Percentiles rank a stretch among this genome's conserved stretches.
Conservation (phyloP, 1,140 invertebrate species). For the Drosophila bocqueti region DNA sequence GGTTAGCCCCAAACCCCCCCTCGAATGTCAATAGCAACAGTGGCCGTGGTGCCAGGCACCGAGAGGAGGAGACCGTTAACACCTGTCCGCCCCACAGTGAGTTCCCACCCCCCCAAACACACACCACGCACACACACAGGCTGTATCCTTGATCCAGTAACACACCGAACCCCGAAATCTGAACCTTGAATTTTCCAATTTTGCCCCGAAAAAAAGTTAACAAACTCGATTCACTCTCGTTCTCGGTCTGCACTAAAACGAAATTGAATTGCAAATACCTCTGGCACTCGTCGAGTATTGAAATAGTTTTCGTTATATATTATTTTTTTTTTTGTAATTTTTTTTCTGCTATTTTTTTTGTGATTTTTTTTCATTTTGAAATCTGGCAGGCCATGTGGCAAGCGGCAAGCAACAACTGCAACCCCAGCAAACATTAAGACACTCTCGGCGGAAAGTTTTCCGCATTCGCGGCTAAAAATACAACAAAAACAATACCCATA, state of each 20-base stretch:
- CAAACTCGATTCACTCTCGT: conserved; percentile 40
- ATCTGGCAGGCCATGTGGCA: conserved; percentile 37
- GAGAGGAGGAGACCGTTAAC: conserved; percentile 14
- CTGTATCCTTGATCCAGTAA: conserved; percentile 44
- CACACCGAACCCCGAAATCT: conserved; percentile 30
- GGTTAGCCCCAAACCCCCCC: neutral
- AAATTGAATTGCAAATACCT: conserved; percentile 44
- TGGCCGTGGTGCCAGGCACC: conserved; percentile 31
- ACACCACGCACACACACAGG: neutral
- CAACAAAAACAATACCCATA: conserved; percentile 26
- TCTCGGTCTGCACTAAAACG: conserved; percentile 22
- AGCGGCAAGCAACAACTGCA: conserved; percentile 31
- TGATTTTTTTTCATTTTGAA: conserved; percentile 23
- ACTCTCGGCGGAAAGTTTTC: conserved; percentile 29
- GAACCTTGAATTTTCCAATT: conserved; percentile 45
- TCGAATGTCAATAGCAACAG: conserved; percentile 37
- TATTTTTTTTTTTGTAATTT: neutral
- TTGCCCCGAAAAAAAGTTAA: conserved; percentile 28
- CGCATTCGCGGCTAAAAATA: conserved; percentile 47
- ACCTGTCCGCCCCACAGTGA: conserved; percentile 28
- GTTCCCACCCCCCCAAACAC: neutral
- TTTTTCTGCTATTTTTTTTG: conserved; percentile 2
- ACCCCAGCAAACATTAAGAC: conserved; percentile 8
- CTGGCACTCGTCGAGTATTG: conserved; percentile 15
- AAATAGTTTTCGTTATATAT: conserved; percentile 40